phyloP scores from a whole-genome alignment of 1,140 invertebrate genomes.

The Brachystomella parvula region DNA sequence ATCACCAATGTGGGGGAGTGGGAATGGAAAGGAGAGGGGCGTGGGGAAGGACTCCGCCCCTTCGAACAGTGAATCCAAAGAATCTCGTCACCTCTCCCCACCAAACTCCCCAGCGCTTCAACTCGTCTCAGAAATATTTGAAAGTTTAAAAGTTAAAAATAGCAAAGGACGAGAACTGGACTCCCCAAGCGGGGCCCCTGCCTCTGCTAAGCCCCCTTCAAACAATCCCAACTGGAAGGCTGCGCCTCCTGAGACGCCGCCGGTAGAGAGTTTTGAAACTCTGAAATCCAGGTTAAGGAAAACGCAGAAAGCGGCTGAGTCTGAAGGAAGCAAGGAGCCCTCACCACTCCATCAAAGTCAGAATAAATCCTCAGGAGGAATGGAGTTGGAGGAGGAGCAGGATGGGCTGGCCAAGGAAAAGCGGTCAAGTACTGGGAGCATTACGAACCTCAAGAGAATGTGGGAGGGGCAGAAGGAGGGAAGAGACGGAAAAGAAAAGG shows the following conservation, averaged over 20 bases:
- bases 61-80: slow-evolving; percentile 14
- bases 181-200: slow-evolving; percentile 30
- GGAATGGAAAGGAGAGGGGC: slow-evolving; percentile 25
- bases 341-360: slow-evolving; percentile 42
- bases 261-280: slow-evolving; percentile 55
- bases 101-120: slow-evolving; percentile 61
- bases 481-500: not conserved
- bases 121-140: slow-evolving; percentile 61
- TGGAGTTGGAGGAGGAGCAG: slow-evolving; percentile 38
- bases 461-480: slow-evolving; percentile 57
- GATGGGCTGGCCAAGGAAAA: slow-evolving; percentile 69
- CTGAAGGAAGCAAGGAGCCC: slow-evolving; percentile 31
- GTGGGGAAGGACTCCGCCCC: too few relatives aligned
- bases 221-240: slow-evolving; percentile 42
- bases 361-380: slow-evolving; percentile 38
- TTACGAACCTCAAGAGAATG: slow-evolving; percentile 81
- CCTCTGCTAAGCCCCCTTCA: slow-evolving; percentile 28
- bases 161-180: slow-evolving; percentile 28
- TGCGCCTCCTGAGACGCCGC: slow-evolving; percentile 54
- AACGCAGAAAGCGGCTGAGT: slow-evolving; percentile 52
- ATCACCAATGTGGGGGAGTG: slow-evolving; percentile 44
- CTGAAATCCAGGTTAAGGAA: slow-evolving; percentile 76
- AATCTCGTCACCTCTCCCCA: slow-evolving; percentile 23
- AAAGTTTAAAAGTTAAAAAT: slow-evolving; percentile 41
- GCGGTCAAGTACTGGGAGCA: slow-evolving; percentile 82